A percentile compares a stretch with the other conserved stretches of the same genome.
Evolutionary conservation across 2,797 vertebrate species (phyloP).

Genomic region (Leptodactylus fallax): DNA sequence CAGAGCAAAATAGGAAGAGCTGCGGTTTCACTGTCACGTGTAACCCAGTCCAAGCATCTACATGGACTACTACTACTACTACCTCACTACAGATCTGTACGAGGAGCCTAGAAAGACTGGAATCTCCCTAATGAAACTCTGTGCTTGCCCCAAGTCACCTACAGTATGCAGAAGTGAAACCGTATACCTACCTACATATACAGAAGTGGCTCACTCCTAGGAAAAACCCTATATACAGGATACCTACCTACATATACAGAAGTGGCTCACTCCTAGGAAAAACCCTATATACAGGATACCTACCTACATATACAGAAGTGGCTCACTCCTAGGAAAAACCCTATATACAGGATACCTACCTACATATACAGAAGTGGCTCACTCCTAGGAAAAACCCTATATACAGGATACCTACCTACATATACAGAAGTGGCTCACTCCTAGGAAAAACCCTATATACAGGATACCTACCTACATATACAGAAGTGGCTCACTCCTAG

Average conservation of each 20-base stretch:
- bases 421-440: too few relatives aligned
- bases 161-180: background rate
- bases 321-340: background rate
- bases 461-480: too few relatives aligned
- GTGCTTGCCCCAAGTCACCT: background rate
- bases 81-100: background rate
- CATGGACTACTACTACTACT: background rate
- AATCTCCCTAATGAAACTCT: background rate
- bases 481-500: too few relatives aligned
- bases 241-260: background rate
- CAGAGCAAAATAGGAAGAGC: background rate
- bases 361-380: too few relatives aligned
- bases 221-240: background rate
- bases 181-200: too few relatives aligned
- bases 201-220: background rate
- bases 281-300: background rate
- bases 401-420: too few relatives aligned
- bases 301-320: background rate
- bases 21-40: background rate
- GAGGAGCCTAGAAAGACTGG: background rate
- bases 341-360: too few relatives aligned
- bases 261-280: background rate
- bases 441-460: too few relatives aligned
- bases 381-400: too few relatives aligned
- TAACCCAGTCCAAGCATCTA: background rate